Conservation (phyloP, 2,888 invertebrate genomes). For the Prosapia bicincta region DNA sequence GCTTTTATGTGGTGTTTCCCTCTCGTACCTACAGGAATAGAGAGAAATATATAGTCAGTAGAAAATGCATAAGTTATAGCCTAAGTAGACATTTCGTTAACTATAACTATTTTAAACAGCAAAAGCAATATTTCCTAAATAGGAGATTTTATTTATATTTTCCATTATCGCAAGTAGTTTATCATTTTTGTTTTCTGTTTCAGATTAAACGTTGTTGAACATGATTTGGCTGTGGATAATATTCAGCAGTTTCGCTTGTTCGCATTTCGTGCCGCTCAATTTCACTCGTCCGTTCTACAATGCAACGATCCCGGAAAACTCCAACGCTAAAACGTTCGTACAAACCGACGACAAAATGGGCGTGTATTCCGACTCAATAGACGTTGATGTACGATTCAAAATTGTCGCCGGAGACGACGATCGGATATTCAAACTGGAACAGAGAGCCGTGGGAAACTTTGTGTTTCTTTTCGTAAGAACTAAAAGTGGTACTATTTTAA, state of each 20-base stretch:
- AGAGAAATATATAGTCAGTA: too few species aligned
- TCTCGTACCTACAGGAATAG: too few species aligned
- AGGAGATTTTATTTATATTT: too few species aligned
- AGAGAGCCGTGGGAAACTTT: conserved; percentile 85
- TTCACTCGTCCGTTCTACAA: conserved; percentile 77
- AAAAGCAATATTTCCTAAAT: too few species aligned
- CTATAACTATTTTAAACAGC: too few species aligned
- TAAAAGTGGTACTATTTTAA: conserved; percentile 80
- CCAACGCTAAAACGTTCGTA: conserved; percentile 75
- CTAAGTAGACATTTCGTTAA: too few species aligned
- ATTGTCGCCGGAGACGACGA: conserved; percentile 84
- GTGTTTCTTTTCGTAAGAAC: conserved; percentile 87
- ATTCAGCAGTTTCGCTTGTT: not conserved
- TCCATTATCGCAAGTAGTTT: too few species aligned
- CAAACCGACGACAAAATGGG: conserved; percentile 76
- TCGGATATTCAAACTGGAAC: conserved; percentile 88
- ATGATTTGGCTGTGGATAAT: not conserved
- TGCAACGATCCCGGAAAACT: conserved; percentile 88
- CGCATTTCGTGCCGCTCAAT: conserved; percentile 48
- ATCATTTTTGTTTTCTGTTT: too few species aligned
- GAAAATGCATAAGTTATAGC: too few species aligned
- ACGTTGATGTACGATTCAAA: conserved; percentile 55
- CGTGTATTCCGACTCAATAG: conserved; percentile 52
- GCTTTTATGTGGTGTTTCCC: too few species aligned
- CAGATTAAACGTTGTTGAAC: not conserved